Evolutionary conservation across 2,797 vertebrate species (phyloP).

Genomic region (Otus scops): DNA sequence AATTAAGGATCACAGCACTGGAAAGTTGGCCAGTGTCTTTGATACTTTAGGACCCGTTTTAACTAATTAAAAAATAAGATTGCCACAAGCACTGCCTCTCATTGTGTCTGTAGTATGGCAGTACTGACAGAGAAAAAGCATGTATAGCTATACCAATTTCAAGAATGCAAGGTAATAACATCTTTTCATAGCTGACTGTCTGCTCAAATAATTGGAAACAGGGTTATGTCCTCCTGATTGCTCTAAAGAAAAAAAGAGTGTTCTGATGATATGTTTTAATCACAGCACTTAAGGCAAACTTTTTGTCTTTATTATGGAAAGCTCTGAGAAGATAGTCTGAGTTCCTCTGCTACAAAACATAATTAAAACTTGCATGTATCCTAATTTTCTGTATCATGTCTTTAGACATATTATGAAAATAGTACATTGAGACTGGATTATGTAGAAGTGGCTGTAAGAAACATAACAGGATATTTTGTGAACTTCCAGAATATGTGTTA

Average conservation of each 20-base stretch:
- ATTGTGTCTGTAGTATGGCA: neutral
- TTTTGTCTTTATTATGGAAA: neutral
- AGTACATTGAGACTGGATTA: neutral
- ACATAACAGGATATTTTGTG: neutral
- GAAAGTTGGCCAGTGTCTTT: neutral
- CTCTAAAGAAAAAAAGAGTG: neutral
- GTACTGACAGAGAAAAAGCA: neutral
- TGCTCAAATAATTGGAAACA: slow-evolving; percentile 30
- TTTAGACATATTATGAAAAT: neutral
- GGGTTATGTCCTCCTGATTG: neutral
- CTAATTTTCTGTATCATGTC: neutral
- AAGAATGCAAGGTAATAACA: neutral
- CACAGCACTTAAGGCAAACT: neutral
- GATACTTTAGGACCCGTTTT: neutral
- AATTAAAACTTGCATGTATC: neutral
- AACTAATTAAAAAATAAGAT: slow-evolving; percentile 31
- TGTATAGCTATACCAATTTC: neutral
- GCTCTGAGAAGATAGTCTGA: neutral
- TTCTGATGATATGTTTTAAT: neutral
- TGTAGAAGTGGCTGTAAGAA: neutral
- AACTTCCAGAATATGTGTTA: neutral
- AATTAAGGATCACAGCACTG: slow-evolving; percentile 9
- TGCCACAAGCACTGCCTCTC: neutral
- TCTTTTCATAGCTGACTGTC: slow-evolving; percentile 16
- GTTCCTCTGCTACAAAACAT: neutral